Evolutionary conservation across 2,797 vertebrate species (phyloP), one percentile per base, ranked within the genome.

Genomic region (Tapera naevia): DNA sequence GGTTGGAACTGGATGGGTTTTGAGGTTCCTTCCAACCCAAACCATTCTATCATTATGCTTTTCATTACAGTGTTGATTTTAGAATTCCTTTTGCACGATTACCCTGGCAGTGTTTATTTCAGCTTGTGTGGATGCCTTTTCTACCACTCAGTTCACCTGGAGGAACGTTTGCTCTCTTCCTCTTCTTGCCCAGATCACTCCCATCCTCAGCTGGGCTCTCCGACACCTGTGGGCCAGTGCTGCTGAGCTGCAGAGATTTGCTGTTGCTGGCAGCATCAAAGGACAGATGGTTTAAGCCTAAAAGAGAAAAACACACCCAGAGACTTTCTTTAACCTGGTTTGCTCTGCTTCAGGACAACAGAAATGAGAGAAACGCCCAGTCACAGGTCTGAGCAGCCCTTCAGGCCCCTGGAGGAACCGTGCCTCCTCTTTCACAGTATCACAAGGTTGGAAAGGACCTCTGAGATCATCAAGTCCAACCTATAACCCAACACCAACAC

Each of bases 221-320:
- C 0, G 96, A 95, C 92, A 97, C 97, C 96, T 95, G 97, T 7
- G 97, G 98, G 60, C 97, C 98, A 58, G 98, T 86, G n/a, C 96
- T 95, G 97, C 79, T 97, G 89, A 99, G 98, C 84, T 98, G 98
- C 93, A 99, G 97, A 48, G 98, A 97, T 88, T 99, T 98, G 92
- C 97, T 98, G 97, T 97, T 98, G 97, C 97, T 93, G 72, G 98
- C 90, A 74, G 99, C 98, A 96, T 99, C 99, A 94, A 99, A 99
- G 93, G 98, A 94, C 95, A 99, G 97, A 81, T 98, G 96, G 96
- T 98, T 99, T 97, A 99, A 98, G 95, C 98, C 99, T 99, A 93
- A 57, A 88, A 96, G n/a, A 96, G 89, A 96, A 95, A 95, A 95
- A 23, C 13, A 54, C 21, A 2, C 57, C 43, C 11, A 81, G 54